Conservation (phyloP, 2,888 invertebrate species). For the Philaethria dido region DNA sequence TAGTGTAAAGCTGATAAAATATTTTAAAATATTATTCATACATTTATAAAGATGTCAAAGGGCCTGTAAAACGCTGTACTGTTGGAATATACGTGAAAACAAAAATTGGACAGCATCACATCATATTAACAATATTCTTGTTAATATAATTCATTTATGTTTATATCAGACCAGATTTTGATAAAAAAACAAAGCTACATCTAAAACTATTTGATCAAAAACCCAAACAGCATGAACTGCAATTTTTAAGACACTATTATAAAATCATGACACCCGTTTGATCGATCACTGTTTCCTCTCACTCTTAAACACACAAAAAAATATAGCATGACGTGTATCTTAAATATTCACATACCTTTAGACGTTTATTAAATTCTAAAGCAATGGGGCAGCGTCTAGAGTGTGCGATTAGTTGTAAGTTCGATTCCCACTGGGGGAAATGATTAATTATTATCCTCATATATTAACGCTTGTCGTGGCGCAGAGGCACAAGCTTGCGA, state of each 20-base stretch:
- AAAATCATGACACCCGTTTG: constrained; percentile 8
- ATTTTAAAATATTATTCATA: no score
- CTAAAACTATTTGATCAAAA: background rate
- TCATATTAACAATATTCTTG: background rate
- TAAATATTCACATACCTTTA: background rate
- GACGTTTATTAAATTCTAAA: background rate
- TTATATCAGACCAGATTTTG: background rate
- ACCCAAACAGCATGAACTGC: background rate
- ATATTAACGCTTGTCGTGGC: no score
- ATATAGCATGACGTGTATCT: background rate
- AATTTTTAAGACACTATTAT: constrained; percentile 12
- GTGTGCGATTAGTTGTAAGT: background rate
- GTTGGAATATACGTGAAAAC: background rate
- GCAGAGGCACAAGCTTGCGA: no score
- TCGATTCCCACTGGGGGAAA: background rate
- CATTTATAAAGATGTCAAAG: no score
- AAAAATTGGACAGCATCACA: background rate
- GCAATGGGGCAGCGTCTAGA: background rate
- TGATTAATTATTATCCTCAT: no score
- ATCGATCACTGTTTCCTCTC: constrained; percentile 19
- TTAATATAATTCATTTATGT: background rate
- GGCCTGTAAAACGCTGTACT: background rate
- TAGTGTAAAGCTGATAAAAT: no score
- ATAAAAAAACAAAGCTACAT: background rate
- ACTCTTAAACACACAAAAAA: constrained; percentile 10